These are phyloP conservation scores for Theretra japonica DNA, from an alignment of 2,888 invertebrate genomes.

Conservation along the genomic window DNA sequence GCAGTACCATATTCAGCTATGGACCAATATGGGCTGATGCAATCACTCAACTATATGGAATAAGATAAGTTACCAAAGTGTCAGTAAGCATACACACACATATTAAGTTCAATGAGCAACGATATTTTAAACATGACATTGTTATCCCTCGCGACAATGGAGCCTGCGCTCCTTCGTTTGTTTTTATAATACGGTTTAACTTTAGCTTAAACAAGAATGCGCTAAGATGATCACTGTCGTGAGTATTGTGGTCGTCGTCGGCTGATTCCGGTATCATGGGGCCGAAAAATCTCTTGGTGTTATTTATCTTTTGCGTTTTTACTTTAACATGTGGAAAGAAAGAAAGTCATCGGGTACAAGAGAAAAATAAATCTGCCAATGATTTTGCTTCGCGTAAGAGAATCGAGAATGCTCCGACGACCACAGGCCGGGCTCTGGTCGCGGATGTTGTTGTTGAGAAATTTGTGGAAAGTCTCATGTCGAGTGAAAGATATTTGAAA, in stretches of 20 bases:
- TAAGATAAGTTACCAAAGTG: neutral
- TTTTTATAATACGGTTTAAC: slow-evolving; percentile 41
- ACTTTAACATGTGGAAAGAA: slow-evolving; percentile 35
- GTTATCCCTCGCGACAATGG: slow-evolving; percentile 46
- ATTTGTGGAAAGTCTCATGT: slow-evolving; percentile 70
- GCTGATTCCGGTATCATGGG: slow-evolving; percentile 45
- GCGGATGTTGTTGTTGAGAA: slow-evolving; percentile 67
- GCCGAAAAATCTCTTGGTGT: slow-evolving; percentile 35
- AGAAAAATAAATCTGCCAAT: slow-evolving; percentile 31
- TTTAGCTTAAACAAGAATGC: slow-evolving; percentile 39
- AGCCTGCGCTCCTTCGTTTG: slow-evolving; percentile 34
- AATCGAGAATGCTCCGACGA: slow-evolving; percentile 40
- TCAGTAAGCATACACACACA: neutral
- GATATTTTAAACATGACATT: slow-evolving; percentile 48
- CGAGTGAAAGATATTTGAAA: slow-evolving; percentile 69
- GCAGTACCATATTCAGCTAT: no score
- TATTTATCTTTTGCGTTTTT: slow-evolving; percentile 36
- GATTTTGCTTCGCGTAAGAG: slow-evolving; percentile 29
- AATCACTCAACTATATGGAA: neutral
- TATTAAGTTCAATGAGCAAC: neutral
- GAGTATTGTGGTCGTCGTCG: slow-evolving; percentile 33
- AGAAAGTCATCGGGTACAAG: slow-evolving; percentile 30
- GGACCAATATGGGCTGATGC: no score
- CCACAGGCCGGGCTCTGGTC: slow-evolving; percentile 40
- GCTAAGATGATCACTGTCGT: slow-evolving; percentile 35